Evolutionary conservation across 2,888 invertebrate species (phyloP).

Genomic region (Synergus umbraculus): DNA sequence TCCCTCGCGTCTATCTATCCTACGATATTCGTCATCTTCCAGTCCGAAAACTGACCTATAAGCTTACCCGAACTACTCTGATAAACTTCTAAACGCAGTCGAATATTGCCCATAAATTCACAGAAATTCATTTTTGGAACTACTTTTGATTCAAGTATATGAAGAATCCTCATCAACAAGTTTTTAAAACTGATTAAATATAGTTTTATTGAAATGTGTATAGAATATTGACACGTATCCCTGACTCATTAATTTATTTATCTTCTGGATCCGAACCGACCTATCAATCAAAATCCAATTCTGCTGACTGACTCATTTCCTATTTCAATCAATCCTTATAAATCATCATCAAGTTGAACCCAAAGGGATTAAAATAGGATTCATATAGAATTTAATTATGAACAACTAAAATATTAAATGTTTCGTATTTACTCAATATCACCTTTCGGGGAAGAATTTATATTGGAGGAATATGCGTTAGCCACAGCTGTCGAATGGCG

Average conservation of each 20-base stretch:
- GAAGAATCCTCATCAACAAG: too few relatives aligned
- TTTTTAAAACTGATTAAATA: too few relatives aligned
- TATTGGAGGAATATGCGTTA: constrained; percentile 69
- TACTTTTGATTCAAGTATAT: background rate
- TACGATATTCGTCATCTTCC: constrained; percentile 44
- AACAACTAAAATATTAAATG: background rate
- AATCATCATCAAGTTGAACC: too few relatives aligned
- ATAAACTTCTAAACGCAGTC: constrained; percentile 11
- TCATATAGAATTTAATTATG: background rate
- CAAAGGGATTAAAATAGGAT: background rate
- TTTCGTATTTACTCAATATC: constrained; percentile 70
- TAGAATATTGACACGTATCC: too few relatives aligned
- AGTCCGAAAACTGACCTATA: background rate
- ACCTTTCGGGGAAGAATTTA: constrained; percentile 65
- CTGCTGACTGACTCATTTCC: too few relatives aligned
- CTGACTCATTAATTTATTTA: too few relatives aligned
- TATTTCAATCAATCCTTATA: too few relatives aligned
- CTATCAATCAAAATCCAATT: too few relatives aligned
- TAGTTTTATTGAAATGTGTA: too few relatives aligned
- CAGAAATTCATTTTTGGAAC: background rate
- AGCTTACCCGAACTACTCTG: constrained; percentile 35
- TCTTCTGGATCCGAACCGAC: too few relatives aligned
- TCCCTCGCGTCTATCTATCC: constrained; percentile 38
- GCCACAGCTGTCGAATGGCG: constrained; percentile 65
- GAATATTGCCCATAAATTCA: constrained; percentile 10